Conservation (phyloP, 30 jellyfish, hydroid and myxozoan species). For the Chironex yamaguchii region DNA sequence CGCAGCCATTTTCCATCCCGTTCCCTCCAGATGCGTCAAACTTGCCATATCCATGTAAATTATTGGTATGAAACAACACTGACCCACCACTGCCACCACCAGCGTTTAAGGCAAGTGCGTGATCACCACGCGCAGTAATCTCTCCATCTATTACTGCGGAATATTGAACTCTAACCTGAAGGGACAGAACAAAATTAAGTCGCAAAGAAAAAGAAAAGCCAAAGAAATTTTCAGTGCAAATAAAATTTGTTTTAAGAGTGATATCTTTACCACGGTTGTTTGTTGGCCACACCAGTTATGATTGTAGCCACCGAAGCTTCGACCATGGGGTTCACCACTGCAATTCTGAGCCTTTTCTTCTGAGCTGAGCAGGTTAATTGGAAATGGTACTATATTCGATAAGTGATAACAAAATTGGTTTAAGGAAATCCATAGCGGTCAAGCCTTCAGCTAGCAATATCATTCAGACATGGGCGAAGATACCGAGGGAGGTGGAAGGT, state of each 20-base stretch:
- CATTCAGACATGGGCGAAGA: no score
- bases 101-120: conserved; percentile 20
- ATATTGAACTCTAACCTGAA: conserved; percentile 39
- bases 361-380: no score
- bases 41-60: conserved; percentile 67
- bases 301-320: no score
- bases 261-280: no score
- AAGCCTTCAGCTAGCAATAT: no score
- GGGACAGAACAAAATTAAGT: neutral
- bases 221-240: neutral
- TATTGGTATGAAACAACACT: conserved; percentile 56
- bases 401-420: no score
- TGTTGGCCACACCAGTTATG: no score
- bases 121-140: conserved; percentile 37
- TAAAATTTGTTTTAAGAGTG: neutral
- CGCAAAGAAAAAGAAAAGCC: neutral
- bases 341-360: no score
- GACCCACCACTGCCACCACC: conserved; percentile 83
- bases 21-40: conserved; percentile 51
- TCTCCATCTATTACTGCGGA: conserved; percentile 63
- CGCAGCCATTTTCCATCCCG: conserved; percentile 65
- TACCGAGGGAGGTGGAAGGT: no score
- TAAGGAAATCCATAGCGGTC: no score
- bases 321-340: no score
- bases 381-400: no score